Evolutionary conservation across 2,797 vertebrate genomes (phyloP), one percentile per base, ranked within the genome.

Genomic region (Distichodus sexfasciatus): DNA sequence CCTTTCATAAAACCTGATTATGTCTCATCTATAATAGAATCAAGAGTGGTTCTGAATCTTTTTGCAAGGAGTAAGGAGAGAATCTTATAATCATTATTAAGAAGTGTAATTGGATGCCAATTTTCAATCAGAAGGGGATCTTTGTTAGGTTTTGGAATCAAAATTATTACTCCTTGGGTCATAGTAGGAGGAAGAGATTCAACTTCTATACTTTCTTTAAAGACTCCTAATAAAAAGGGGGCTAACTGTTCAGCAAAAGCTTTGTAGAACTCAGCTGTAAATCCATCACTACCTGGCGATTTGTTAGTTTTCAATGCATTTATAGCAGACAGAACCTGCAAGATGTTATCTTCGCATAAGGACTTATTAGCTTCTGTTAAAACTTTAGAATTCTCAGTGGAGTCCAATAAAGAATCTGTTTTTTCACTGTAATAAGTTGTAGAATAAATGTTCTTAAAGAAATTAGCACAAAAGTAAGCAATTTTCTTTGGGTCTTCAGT

Each of bases 261-360:
- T 50, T 54, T 12, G 44, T 62, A 62, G 12, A 62, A 46, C 29
- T n/a, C n/a, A n/a, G 40, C 59, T n/a, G n/a, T n/a, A n/a, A n/a
- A n/a, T n/a, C n/a, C n/a, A 44, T 62, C 41, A 44, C 11, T 19
- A 12, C 41, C 29, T 28, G n/a, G n/a, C n/a, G n/a, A n/a, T n/a
- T n/a, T 24, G 31, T 47, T 43, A 17, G 23, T 47, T 62, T 62
- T 43, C 8, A 62, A 15, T 11, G 31, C 10, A 4, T 35, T 35
- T 35, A 35, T 14, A 44, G 21, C n/a, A 28, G 28, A n/a, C 5
- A 44, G 15, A 7, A 26, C 40, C 59, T 47, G 21, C 21, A 44
- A n/a, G 15, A 17, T 14, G 31, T 35, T 10, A 35, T 35, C 10
- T 10, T 43, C 38, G 17, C 17, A 19, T 46, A 3, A 8, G 31